Percentiles rank a stretch among this genome's conserved stretches.
Conservation (phyloP, 2,888 invertebrate genomes). For the Nomada fucata region DNA sequence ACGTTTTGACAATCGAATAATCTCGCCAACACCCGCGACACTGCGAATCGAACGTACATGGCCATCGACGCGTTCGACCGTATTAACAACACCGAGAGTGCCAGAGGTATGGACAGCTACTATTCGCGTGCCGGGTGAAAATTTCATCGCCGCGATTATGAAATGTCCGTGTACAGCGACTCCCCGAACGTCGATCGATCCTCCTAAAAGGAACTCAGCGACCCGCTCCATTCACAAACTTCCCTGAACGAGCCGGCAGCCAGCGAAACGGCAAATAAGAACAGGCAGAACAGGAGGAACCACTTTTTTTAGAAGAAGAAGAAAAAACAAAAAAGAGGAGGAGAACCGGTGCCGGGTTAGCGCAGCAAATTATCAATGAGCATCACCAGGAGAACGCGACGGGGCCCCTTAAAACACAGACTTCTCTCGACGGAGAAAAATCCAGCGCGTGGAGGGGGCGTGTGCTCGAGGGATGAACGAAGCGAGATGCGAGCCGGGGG, state of each 20-base stretch:
- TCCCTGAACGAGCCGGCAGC: constrained; percentile 1
- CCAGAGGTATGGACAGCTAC: too few species aligned
- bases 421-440: neutral
- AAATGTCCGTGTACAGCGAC: too few species aligned
- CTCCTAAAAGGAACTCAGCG: neutral
- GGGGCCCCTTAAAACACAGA: constrained; percentile 6
- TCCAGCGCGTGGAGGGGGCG: constrained; percentile 24
- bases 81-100: too few species aligned
- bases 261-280: neutral
- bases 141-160: too few species aligned
- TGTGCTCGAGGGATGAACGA: constrained; percentile 49
- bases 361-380: constrained; percentile 52
- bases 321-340: neutral
- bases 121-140: too few species aligned
- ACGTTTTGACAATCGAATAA: constrained; percentile 25
- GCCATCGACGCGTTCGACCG: too few species aligned
- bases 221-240: constrained; percentile 25
- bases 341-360: constrained; percentile 22
- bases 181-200: neutral
- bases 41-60: too few species aligned
- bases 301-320: neutral
- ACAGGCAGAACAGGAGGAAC: neutral
- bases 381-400: constrained; percentile 5
- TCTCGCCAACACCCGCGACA: constrained; percentile 38
- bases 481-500: constrained; percentile 60